phyloP scores from a whole-genome alignment of 1,140 invertebrate species.

The Planococcus citri region DNA sequence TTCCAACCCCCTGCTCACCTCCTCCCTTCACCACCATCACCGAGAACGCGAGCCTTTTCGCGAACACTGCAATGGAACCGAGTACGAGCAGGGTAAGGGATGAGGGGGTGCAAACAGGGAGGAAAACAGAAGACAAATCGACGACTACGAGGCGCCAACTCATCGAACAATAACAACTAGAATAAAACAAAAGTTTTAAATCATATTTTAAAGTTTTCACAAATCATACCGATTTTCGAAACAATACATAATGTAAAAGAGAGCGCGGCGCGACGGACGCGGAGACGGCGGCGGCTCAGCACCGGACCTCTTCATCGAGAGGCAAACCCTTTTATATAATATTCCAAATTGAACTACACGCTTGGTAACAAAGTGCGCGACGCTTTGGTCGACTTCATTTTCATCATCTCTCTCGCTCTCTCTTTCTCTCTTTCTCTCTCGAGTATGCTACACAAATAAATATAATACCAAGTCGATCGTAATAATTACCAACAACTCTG shows the following conservation, averaged over 20 bases:
- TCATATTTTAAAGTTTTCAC: slow-evolving; percentile 5
- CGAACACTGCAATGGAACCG: too few relatives aligned
- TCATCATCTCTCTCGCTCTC: too few relatives aligned
- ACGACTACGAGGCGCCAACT: slow-evolving; percentile 14
- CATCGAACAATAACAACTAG: slow-evolving; percentile 13
- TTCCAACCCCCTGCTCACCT: too few relatives aligned
- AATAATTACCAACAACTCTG: too few relatives aligned
- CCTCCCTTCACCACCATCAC: not conserved
- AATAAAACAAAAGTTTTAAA: slow-evolving; percentile 17
- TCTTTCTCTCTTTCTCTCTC: too few relatives aligned
- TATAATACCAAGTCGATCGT: too few relatives aligned
- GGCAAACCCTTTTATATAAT: slow-evolving; percentile 12
- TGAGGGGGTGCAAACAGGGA: too few relatives aligned
- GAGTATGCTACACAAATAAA: too few relatives aligned
- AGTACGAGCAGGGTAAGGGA: too few relatives aligned
- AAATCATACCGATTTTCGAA: slow-evolving; percentile 17
- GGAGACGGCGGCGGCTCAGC: too few relatives aligned
- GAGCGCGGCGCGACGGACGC: too few relatives aligned
- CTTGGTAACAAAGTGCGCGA: not conserved
- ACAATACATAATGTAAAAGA: slow-evolving; percentile 18
- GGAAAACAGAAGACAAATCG: not conserved
- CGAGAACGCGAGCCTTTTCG: not conserved
- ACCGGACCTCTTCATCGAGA: not conserved
- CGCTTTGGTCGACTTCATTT: too few relatives aligned
- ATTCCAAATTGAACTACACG: slow-evolving; percentile 11